phyloP scores from a whole-genome alignment of 2,113 vertebrate genomes.

The Odontophorus gujanensis region DNA sequence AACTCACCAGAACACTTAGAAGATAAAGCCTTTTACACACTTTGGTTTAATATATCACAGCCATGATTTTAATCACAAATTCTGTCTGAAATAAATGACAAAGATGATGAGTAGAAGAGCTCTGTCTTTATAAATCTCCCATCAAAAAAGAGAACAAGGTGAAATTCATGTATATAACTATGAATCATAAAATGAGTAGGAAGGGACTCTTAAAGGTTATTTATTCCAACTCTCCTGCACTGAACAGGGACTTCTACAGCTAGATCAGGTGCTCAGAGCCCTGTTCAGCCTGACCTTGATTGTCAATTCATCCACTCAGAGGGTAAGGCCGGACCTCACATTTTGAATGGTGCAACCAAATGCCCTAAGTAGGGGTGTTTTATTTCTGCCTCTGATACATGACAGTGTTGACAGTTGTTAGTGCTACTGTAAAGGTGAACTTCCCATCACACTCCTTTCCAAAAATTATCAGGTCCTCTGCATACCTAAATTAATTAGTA shows the following conservation, averaged over 20 bases:
- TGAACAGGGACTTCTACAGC: no score
- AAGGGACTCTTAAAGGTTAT: no score
- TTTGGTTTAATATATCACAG: slow-evolving; percentile 17
- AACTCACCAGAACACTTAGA: neutral
- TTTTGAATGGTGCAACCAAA: neutral
- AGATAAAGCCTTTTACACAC: neutral
- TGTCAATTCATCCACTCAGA: neutral
- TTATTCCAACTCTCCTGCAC: no score
- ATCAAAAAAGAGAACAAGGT: neutral
- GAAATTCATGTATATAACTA: neutral
- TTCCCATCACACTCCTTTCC: neutral
- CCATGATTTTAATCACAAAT: slow-evolving; percentile 45
- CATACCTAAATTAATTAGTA: neutral
- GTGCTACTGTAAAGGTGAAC: neutral
- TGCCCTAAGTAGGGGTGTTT: neutral
- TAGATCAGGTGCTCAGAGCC: no score
- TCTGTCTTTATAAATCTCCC: neutral
- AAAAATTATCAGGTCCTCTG: neutral
- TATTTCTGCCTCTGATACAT: neutral
- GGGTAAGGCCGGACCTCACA: neutral
- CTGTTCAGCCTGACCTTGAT: no score
- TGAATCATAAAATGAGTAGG: no score
- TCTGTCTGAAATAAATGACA: slow-evolving; percentile 20
- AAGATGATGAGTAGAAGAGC: neutral
- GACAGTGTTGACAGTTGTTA: neutral